Evolutionary conservation across 2,113 vertebrate species (phyloP).

Genomic region (Psilopogon haemacephalus): DNA sequence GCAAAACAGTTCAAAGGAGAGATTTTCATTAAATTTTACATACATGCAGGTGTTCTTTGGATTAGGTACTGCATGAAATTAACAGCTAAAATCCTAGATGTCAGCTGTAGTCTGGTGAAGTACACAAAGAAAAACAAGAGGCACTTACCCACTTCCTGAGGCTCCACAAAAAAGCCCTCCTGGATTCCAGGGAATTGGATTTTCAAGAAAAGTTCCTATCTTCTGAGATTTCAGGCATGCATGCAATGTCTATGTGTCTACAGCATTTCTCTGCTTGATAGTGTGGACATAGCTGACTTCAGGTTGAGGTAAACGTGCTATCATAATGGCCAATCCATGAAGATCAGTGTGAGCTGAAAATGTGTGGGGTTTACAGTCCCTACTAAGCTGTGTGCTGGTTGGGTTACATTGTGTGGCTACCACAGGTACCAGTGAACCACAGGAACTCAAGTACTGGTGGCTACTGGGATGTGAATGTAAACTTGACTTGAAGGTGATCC

Average conservation of each 20-base stretch:
- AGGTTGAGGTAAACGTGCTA: background rate
- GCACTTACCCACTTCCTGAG: background rate
- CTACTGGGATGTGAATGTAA: background rate
- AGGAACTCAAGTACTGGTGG: rapidly evolving
- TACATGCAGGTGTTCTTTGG: background rate
- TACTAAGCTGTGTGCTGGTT: background rate
- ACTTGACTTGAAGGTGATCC: background rate
- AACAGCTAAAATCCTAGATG: background rate
- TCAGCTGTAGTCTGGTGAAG: background rate
- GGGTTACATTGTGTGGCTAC: background rate
- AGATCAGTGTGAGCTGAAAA: background rate
- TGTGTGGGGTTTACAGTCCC: background rate
- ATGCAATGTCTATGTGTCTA: rapidly evolving
- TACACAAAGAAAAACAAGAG: background rate
- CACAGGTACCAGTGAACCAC: too few species aligned
- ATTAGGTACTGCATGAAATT: background rate
- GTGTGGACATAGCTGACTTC: rapidly evolving
- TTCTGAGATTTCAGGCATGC: background rate
- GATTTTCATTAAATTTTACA: background rate
- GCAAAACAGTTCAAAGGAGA: background rate
- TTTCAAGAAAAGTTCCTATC: background rate
- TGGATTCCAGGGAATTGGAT: background rate
- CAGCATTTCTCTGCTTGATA: background rate
- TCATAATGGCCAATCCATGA: background rate
- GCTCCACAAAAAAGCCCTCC: background rate